A percentile compares a stretch with the other conserved stretches of the same genome.
Conservation (phyloP, 2,797 vertebrate genomes). For the Bradypodion ventrale region DNA sequence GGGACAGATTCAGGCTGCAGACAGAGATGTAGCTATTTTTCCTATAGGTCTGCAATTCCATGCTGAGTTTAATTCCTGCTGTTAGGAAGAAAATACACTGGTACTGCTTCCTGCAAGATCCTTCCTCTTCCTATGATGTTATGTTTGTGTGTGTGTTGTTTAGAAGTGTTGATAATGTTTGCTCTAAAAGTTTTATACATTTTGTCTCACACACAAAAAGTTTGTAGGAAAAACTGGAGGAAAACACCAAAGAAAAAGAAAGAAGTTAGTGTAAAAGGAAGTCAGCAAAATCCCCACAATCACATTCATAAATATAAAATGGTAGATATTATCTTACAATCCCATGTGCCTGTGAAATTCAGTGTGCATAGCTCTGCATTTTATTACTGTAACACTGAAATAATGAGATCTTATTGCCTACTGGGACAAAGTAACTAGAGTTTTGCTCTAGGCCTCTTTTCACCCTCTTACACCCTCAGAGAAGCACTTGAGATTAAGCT, state of each 20-base stretch:
- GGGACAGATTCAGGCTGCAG: no score
- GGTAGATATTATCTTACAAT: neutral
- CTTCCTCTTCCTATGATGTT: no score
- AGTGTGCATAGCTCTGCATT: neutral
- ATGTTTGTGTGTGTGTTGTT: no score
- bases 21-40: no score
- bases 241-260: neutral
- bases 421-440: slow-evolving; percentile 32
- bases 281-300: neutral
- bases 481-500: slow-evolving; percentile 47
- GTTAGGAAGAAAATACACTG: no score
- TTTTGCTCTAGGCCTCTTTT: slow-evolving; percentile 38
- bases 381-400: slow-evolving; percentile 21
- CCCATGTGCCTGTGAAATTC: slow-evolving; percentile 3
- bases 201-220: neutral
- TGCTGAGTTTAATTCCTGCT: no score
- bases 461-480: slow-evolving; percentile 16
- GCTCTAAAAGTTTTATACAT: neutral
- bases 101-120: no score
- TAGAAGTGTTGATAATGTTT: neutral
- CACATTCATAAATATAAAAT: slow-evolving; percentile 15
- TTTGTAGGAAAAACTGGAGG: no score
- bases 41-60: no score
- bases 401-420: slow-evolving; percentile 34
- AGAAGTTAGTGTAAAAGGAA: neutral